Evolutionary conservation across 2,888 invertebrate genomes (phyloP), one percentile per base, ranked within the genome.

Genomic region (Drymonia ruficornis): DNA sequence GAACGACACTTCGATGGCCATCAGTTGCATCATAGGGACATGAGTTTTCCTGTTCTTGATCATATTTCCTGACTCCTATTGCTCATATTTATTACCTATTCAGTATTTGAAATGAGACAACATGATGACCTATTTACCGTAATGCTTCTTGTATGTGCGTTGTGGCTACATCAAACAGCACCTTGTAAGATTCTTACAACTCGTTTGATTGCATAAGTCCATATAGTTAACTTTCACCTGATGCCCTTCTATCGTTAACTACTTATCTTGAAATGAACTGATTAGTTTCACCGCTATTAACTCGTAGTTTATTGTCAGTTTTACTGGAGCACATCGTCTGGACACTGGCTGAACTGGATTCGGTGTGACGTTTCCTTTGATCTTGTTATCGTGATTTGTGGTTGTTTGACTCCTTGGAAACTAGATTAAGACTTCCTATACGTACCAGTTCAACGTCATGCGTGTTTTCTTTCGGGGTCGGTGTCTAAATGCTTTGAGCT

Each of bases 301-400:
- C 42, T 55, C 44, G 52, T 46, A 1, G 45, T 53, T 47, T 55
- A 44, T 40, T 53, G 51, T 52, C 4, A 38, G 29, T 40, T 59
- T 61, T 52, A 45, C 50, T 48, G 55, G 50, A 65, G 68, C 65
- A 70, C 64, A 72, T 65, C 55, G 65, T 67, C 69, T 68, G 67
- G 66, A 63, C 61, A 62, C 29, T 46, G 16, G 58, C 55, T 52
- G 53, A 56, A 63, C 56, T 46, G 47, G 60, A 55, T 51, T 49
- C 49, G 47, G 56, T 60, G 47, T 45, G 54, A 52, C 53, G 59
- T 48, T 45, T 45, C 57, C 64, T 67, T 79, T 78, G 78, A 79
- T 71, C 70, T 74, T 65, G 13, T 48, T 53, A 52, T 62, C 50
- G 60, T 65, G 67, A 74, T 70, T 67, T 59, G 60, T 64, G 44